A percentile compares a stretch with the other conserved stretches of the same genome.
Evolutionary conservation across 2,888 invertebrate species (phyloP).

Genomic region (Cantharis lateralis): DNA sequence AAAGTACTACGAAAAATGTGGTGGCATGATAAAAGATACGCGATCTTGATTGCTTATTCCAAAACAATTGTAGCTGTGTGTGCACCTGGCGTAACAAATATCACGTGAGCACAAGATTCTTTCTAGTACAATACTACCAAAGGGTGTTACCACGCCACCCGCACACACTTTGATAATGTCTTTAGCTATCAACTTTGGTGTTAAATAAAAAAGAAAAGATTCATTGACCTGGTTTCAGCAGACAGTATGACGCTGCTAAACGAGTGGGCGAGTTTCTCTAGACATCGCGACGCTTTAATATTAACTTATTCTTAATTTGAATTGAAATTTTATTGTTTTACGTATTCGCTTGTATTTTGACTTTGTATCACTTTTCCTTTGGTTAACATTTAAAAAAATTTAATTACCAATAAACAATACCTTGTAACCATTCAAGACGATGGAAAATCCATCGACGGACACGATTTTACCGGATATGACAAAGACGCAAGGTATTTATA

Average conservation of each 20-base stretch:
- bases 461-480: constrained; percentile 55
- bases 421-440: constrained; percentile 46
- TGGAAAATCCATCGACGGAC: constrained; percentile 41
- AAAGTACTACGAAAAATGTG: constrained; percentile 27
- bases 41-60: constrained; percentile 25
- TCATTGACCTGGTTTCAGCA: constrained; percentile 37
- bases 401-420: constrained; percentile 41
- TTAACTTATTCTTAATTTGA: background rate
- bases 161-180: constrained; percentile 28
- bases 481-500: constrained; percentile 55
- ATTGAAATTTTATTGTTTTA: background rate
- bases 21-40: constrained; percentile 15
- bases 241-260: constrained; percentile 43
- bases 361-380: constrained; percentile 14
- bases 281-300: constrained; percentile 27
- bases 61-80: constrained; percentile 30
- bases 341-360: background rate
- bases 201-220: constrained; percentile 28
- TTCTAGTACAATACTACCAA: constrained; percentile 23
- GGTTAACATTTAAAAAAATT: constrained; percentile 7
- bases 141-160: constrained; percentile 34
- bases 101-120: constrained; percentile 33
- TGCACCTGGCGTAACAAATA: constrained; percentile 33
- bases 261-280: constrained; percentile 25
- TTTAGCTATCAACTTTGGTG: constrained; percentile 20